These are phyloP conservation scores for Trichopria drosophilae DNA, from an alignment of 2,888 invertebrate genomes.

Conservation along the genomic window DNA sequence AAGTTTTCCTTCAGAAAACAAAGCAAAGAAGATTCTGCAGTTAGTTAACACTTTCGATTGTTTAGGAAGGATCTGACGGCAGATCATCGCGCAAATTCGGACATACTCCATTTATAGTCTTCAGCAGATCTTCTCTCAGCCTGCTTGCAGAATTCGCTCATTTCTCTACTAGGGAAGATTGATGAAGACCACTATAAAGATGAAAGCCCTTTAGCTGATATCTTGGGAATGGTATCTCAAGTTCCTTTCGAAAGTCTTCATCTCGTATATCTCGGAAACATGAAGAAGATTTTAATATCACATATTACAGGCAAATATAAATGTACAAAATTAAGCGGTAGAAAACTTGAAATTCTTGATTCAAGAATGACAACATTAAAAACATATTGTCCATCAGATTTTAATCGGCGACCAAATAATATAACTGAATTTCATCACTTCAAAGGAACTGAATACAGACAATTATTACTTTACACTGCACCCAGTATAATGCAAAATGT, in stretches of 20 bases:
- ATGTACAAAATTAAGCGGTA: neutral
- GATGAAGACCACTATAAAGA: constrained; percentile 20
- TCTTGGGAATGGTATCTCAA: neutral
- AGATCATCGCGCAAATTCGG: too few relatives aligned
- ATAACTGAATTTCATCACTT: neutral
- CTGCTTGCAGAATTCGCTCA: too few relatives aligned
- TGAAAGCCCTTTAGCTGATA: constrained; percentile 3
- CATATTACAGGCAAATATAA: neutral
- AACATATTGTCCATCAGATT: neutral
- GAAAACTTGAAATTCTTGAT: neutral
- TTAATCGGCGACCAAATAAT: neutral
- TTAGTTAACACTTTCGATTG: too few relatives aligned
- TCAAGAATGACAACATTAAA: too few relatives aligned
- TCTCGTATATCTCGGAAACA: neutral
- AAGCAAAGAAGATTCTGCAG: too few relatives aligned
- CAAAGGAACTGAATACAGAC: too few relatives aligned
- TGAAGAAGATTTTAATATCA: neutral
- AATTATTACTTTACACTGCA: constrained; percentile 1
- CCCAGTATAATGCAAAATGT: neutral
- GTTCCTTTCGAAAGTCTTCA: constrained; percentile 4
- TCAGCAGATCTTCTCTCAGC: too few relatives aligned
- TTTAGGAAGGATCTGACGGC: too few relatives aligned
- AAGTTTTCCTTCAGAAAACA: too few relatives aligned
- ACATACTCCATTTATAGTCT: too few relatives aligned
- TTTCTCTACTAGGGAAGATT: constrained; percentile 2